Evolutionary conservation across 2,888 invertebrate genomes (phyloP).

Genomic region (Conops quadrifasciatus): DNA sequence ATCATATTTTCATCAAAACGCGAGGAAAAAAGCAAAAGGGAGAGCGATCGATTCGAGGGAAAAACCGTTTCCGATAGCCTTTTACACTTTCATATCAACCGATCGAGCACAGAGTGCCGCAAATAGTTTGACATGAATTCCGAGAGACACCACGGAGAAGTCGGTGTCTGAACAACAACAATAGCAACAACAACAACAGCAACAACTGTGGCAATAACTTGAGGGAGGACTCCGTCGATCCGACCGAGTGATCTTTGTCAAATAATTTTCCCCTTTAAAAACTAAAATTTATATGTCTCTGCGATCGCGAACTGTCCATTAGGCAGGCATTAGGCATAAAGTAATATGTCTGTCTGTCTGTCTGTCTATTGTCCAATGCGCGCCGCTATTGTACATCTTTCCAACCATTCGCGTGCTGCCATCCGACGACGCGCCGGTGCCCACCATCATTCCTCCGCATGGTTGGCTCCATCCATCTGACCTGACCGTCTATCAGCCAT

Average conservation of each 20-base stretch:
- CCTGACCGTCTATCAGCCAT: too few species aligned
- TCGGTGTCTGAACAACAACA: background rate
- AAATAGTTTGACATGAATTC: constrained; percentile 26
- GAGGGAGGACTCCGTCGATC: constrained; percentile 4
- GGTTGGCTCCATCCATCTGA: too few species aligned
- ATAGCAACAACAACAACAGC: background rate
- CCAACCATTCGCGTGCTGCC: background rate
- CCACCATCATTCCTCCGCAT: too few species aligned
- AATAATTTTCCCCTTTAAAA: constrained; percentile 28
- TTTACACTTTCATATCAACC: constrained; percentile 27
- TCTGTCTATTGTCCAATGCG: background rate
- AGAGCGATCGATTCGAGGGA: background rate
- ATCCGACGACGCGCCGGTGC: constrained; percentile 16
- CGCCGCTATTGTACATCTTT: background rate
- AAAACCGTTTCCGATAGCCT: constrained; percentile 33
- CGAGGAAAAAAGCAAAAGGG: background rate
- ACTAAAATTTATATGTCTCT: constrained; percentile 33
- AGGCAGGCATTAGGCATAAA: too few species aligned
- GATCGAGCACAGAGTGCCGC: constrained; percentile 22
- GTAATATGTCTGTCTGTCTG: background rate
- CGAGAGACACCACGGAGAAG: background rate
- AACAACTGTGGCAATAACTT: background rate
- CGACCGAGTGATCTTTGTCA: constrained; percentile 35
- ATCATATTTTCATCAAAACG: too few species aligned
- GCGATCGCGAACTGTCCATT: constrained; percentile 1